Percentiles rank a stretch among this genome's conserved stretches.
These are phyloP conservation scores for Drosophila seguyi DNA, from an alignment of 1,140 invertebrate species.

Conservation along the genomic window DNA sequence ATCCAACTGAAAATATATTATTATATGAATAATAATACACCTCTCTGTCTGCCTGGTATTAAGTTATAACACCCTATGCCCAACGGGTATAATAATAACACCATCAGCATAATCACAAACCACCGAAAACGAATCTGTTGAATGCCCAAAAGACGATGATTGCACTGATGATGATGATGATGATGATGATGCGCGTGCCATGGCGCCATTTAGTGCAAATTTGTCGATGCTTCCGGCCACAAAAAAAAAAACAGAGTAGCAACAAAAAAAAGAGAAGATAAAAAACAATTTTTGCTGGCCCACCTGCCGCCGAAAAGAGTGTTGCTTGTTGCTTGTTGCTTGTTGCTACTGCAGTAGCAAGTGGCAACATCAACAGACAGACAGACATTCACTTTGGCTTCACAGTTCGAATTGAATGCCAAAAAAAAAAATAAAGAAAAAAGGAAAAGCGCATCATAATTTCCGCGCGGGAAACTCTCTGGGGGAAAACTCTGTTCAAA, in stretches of 20 bases:
- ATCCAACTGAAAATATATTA: background rate
- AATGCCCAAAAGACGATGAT: conserved; percentile 44
- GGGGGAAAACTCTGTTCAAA: conserved; percentile 6
- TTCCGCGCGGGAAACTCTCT: conserved; percentile 41
- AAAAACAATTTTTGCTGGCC: conserved; percentile 7
- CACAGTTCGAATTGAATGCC: conserved; percentile 54
- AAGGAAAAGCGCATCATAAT: conserved; percentile 67
- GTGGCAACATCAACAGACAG: conserved; percentile 26
- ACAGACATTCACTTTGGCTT: conserved; percentile 69
- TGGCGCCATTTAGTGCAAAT: conserved; percentile 71
- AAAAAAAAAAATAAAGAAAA: conserved; percentile 38
- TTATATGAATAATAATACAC: background rate
- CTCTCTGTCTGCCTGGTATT: background rate
- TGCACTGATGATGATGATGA: conserved; percentile 11
- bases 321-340: conserved; percentile 5
- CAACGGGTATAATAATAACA: conserved; percentile 23
- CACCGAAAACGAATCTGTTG: conserved; percentile 37
- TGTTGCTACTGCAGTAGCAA: conserved; percentile 49
- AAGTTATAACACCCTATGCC: background rate
- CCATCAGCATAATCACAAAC: conserved; percentile 43
- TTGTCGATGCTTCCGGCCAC: conserved; percentile 73
- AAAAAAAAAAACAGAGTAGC: conserved; percentile 15
- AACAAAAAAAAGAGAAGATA: conserved; percentile 25
- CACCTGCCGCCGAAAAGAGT: conserved; percentile 35
- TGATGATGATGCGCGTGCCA: conserved; percentile 77